Conservation (phyloP, 2,113 vertebrate genomes). For the Mustelus asterias region DNA sequence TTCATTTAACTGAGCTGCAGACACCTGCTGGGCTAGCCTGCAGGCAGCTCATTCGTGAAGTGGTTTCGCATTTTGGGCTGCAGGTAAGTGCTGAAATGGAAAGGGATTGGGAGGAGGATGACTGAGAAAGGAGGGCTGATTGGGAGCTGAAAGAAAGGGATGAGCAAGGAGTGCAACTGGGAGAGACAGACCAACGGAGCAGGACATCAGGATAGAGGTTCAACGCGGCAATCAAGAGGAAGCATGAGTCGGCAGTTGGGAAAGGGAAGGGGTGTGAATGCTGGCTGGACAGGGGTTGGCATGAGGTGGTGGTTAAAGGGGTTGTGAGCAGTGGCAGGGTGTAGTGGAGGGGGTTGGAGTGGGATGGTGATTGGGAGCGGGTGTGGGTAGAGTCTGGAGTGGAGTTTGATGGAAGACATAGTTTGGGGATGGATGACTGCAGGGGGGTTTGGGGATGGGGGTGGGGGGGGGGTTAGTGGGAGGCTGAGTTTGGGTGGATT, state of each 20-base stretch:
- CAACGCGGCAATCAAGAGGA: neutral
- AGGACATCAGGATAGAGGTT: too few relatives aligned
- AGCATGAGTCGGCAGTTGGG: too few relatives aligned
- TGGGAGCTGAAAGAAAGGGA: neutral
- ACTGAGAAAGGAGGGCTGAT: neutral
- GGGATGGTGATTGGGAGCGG: too few relatives aligned
- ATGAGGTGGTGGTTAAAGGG: neutral
- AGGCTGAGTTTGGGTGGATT: too few relatives aligned
- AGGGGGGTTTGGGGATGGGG: too few relatives aligned
- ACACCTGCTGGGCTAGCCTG: neutral
- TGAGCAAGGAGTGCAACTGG: neutral
- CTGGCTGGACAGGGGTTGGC: neutral
- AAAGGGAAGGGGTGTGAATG: too few relatives aligned
- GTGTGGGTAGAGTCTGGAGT: too few relatives aligned
- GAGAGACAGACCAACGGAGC: neutral
- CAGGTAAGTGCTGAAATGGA: neutral
- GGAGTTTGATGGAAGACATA: too few relatives aligned
- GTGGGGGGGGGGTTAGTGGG: too few relatives aligned
- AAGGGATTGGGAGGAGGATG: neutral
- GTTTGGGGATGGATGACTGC: too few relatives aligned
- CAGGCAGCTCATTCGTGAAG: neutral
- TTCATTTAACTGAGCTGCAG: neutral
- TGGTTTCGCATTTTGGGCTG: neutral
- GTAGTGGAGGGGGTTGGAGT: too few relatives aligned
- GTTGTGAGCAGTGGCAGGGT: too few relatives aligned